Evolutionary conservation across 2,113 vertebrate genomes (phyloP).

Genomic region (Amphiprion percula): DNA sequence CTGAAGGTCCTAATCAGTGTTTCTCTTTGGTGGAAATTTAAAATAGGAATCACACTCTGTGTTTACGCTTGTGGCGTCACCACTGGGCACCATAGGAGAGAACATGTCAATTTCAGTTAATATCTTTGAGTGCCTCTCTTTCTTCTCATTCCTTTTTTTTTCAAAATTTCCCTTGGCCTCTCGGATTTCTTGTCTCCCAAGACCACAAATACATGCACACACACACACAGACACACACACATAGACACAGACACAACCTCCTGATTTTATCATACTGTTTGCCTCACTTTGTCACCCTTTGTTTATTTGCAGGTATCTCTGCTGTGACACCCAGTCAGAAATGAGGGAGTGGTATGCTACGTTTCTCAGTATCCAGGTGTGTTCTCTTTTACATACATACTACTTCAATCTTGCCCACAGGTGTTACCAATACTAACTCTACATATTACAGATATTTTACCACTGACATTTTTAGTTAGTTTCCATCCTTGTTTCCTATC

Average conservation of each 20-base stretch:
- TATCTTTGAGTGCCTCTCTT: constrained; percentile 16
- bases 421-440: too few species aligned
- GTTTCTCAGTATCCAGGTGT: constrained; percentile 92
- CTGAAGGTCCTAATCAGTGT: constrained; percentile 49
- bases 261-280: constrained; percentile 23
- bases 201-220: not conserved
- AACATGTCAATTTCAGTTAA: constrained; percentile 41
- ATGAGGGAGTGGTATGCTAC: constrained; percentile 94
- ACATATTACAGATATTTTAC: too few species aligned
- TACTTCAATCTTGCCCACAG: too few species aligned
- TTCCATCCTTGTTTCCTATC: too few species aligned
- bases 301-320: constrained; percentile 89
- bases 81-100: not conserved
- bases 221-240: not conserved
- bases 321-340: constrained; percentile 91
- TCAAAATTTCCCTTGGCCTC: not conserved
- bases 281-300: constrained; percentile 13
- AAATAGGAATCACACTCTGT: constrained; percentile 38
- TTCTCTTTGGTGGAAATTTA: constrained; percentile 34
- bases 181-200: not conserved
- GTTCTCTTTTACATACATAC: constrained; percentile 11
- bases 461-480: too few species aligned
- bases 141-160: constrained; percentile 1
- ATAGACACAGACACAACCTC: not conserved
- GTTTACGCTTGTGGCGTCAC: constrained; percentile 34